phyloP scores from a whole-genome alignment of 2,888 invertebrate genomes.

The Zaprionus bogoriensis region DNA sequence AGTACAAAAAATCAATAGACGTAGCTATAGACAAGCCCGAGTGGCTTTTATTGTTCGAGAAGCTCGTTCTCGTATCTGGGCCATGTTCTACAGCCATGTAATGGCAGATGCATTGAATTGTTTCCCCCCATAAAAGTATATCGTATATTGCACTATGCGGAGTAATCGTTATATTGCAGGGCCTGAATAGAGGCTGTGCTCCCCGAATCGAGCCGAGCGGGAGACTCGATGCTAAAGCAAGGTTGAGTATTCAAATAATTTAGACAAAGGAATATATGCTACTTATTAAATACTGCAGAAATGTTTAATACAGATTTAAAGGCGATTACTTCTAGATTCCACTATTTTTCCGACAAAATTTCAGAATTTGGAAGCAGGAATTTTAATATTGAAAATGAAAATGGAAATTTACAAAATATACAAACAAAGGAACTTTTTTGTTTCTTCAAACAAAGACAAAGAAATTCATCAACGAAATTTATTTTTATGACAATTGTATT shows the following conservation, averaged over 20 bases:
- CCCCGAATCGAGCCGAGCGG: no score
- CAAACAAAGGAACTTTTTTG: neutral
- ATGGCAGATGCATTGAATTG: conserved; percentile 25
- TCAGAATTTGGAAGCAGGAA: no score
- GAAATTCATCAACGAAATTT: conserved; percentile 21
- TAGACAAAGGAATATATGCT: neutral
- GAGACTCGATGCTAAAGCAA: no score
- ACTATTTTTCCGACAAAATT: no score
- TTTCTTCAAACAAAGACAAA: conserved; percentile 10
- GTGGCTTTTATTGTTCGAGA: conserved; percentile 63
- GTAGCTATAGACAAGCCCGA: conserved; percentile 27
- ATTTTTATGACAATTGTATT: conserved; percentile 2
- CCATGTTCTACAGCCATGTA: conserved; percentile 32
- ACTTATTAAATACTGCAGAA: no score
- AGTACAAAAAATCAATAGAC: conserved; percentile 54
- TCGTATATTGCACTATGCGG: neutral
- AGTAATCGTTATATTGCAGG: neutral
- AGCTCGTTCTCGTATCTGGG: conserved; percentile 3
- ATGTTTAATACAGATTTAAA: no score
- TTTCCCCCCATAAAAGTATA: conserved; percentile 19
- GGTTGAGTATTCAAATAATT: neutral
- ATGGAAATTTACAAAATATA: neutral
- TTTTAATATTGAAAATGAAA: no score
- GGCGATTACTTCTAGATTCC: no score
- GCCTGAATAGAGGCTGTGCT: neutral